Conservation (phyloP, 2,113 vertebrate genomes). For the Eurystomus gularis region DNA sequence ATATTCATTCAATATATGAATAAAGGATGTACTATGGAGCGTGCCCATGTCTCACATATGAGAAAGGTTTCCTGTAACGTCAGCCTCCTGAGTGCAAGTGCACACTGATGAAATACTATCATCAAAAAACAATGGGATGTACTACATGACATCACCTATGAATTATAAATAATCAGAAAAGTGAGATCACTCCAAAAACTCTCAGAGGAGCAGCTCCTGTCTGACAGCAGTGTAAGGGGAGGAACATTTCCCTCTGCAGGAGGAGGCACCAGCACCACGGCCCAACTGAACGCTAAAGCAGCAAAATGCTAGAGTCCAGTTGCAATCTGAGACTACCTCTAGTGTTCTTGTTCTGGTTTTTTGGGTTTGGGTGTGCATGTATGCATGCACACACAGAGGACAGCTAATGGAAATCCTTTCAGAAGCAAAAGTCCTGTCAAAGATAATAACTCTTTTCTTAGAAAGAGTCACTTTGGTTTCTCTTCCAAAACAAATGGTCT, state of each 20-base stretch:
- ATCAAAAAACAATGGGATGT: neutral
- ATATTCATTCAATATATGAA: neutral
- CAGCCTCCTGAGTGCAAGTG: neutral
- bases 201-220: neutral
- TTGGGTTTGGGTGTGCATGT: rapidly evolving
- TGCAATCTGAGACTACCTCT: neutral
- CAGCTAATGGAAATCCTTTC: neutral
- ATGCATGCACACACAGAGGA: neutral
- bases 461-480: neutral
- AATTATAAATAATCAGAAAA: neutral
- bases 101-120: neutral
- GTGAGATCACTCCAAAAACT: neutral
- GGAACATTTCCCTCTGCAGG: neutral
- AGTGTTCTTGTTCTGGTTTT: neutral
- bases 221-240: neutral
- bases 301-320: neutral
- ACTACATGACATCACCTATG: neutral
- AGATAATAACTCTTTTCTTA: neutral
- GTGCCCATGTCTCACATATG: rapidly evolving
- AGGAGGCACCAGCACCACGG: neutral
- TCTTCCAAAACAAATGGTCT: neutral
- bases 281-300: neutral
- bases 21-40: neutral
- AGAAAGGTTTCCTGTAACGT: neutral
- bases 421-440: neutral